Evolutionary conservation across 2,113 vertebrate species (phyloP).

Genomic region (Pycnonotus jocosus): DNA sequence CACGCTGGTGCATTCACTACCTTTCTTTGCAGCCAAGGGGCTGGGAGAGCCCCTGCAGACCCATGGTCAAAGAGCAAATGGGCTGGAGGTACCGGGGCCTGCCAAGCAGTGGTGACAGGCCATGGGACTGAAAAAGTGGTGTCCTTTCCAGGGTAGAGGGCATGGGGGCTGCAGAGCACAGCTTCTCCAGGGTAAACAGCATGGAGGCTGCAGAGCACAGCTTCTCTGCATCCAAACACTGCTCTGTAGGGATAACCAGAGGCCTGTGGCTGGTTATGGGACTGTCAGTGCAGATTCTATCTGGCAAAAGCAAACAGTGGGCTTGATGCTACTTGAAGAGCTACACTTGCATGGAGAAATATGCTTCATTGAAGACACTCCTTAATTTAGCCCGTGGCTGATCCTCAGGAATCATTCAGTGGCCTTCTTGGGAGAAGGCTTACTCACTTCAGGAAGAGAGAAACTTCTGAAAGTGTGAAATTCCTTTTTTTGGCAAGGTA

Average conservation of each 20-base stretch:
- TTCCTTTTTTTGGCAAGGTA: not conserved
- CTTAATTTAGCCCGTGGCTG: rapidly evolving
- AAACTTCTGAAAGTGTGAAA: not conserved
- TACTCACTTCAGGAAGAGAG: not conserved
- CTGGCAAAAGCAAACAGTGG: not conserved
- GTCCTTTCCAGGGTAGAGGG: not conserved
- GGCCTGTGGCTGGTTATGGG: not conserved
- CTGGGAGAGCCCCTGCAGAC: not conserved
- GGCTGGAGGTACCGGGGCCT: not conserved
- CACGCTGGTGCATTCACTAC: not conserved
- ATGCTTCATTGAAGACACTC: not conserved
- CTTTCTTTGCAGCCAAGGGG: not conserved
- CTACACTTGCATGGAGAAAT: not conserved
- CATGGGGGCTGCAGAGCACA: not conserved
- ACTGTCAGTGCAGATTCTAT: rapidly evolving
- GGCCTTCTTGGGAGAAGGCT: not conserved
- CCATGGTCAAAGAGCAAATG: not conserved
- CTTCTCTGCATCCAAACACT: not conserved
- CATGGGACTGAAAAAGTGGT: not conserved
- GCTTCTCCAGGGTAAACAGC: not conserved
- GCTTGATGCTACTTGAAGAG: not conserved
- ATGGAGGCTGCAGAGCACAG: not conserved
- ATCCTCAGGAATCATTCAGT: not conserved
- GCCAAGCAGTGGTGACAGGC: rapidly evolving
- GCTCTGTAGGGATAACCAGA: not conserved